phyloP scores from a whole-genome alignment of 2,797 vertebrate species.

The Falco novaeseelandiae region DNA sequence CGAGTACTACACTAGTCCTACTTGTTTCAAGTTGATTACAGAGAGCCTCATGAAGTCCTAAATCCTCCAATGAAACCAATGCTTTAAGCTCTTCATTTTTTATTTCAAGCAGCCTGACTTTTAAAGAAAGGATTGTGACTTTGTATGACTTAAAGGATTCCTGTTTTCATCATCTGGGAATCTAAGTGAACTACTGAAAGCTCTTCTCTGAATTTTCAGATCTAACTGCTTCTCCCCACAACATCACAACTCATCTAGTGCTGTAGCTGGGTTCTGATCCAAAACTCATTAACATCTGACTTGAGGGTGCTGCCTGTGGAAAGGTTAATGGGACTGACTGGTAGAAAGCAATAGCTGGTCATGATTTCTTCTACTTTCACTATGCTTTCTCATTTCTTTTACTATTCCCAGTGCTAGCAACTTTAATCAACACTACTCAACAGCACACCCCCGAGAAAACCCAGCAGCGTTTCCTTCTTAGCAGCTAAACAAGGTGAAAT shows the following conservation, averaged over 20 bases:
- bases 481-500: slow-evolving; percentile 27
- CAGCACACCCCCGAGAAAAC: slow-evolving; percentile 34
- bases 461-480: slow-evolving; percentile 17
- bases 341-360: not conserved
- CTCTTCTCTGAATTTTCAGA: not conserved
- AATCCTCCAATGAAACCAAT: not conserved
- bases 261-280: not conserved
- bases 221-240: not conserved
- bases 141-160: not conserved
- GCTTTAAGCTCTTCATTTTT: not conserved
- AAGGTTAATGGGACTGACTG: not conserved
- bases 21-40: not conserved
- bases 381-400: not conserved
- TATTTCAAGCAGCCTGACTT: not conserved
- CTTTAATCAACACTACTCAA: not conserved
- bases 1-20: not conserved
- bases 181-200: not conserved
- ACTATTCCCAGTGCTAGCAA: not conserved
- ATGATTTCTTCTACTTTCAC: no score
- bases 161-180: not conserved
- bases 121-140: not conserved
- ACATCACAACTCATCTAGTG: not conserved
- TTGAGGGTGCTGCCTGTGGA: not conserved
- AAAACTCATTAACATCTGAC: not conserved
- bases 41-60: not conserved